A percentile compares a stretch with the other conserved stretches of the same genome.
phyloP scores from a whole-genome alignment of 2,113 vertebrate genomes.

The Dicerorhinus sumatrensis region DNA sequence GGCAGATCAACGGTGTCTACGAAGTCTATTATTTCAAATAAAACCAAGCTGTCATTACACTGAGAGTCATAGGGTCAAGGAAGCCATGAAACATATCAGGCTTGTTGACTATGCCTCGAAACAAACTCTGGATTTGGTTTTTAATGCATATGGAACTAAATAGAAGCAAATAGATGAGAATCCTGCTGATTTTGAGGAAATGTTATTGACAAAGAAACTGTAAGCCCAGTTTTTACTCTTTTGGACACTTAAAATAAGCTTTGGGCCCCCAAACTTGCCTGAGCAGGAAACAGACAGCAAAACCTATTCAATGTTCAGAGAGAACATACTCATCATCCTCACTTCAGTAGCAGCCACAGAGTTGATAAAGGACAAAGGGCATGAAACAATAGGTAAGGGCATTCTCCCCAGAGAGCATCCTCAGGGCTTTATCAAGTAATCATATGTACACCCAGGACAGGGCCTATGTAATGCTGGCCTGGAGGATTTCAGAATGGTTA shows the following conservation, averaged over 20 bases:
- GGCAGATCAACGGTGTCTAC: background rate
- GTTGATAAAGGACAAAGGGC: background rate
- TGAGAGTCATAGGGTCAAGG: background rate
- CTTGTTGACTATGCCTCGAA: background rate
- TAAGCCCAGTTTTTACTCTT: background rate
- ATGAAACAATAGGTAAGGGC: fast-evolving
- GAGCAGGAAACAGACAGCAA: background rate
- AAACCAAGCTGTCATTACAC: background rate
- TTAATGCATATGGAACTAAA: background rate
- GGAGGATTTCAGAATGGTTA: background rate
- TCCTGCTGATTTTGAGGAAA: background rate
- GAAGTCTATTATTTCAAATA: background rate
- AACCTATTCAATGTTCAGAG: too few species aligned
- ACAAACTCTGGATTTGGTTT: background rate
- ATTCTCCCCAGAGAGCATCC: background rate
- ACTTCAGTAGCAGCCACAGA: fast-evolving
- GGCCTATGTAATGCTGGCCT: too few species aligned
- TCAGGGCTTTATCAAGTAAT: background rate
- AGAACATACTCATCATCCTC: fast-evolving
- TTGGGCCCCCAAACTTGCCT: background rate
- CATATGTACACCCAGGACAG: fast-evolving
- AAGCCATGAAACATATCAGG: background rate
- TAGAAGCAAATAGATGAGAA: background rate
- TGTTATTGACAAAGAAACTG: background rate
- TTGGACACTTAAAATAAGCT: background rate